Base-by-base conservation (phyloP, 2,113 vertebrate genomes). In the Blennius ocellaris region DNA sequence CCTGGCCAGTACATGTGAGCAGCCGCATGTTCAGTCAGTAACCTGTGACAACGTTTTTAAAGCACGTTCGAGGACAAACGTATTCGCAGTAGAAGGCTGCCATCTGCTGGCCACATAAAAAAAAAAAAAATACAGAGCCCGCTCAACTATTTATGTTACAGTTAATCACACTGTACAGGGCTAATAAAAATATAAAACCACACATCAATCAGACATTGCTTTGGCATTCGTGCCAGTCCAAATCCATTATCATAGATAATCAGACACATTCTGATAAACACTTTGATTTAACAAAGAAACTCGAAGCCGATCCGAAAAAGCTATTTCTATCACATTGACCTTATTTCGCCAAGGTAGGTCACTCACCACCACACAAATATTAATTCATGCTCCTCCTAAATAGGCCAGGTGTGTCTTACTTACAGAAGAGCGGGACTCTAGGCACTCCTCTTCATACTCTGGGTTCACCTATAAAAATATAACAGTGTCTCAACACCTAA, bases 361-460 rank as follows among this genome's bases (percentile, higher is more conserved):
- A 43, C 7, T 8, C 3, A 43, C 5, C 45, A 48, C 7, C 2
- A 14, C 11, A 45, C 44, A 45, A 14, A 11, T n/a, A 48, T 48
- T 0, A 14, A 48, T 15, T 30, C 2, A 30, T 30, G 21, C 21
- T 30, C 2, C 21, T 30, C 4, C 21, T 30, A 30, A 30, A 30
- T 30, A 30, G 21, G 21, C 21, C 21, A 30, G 21, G 21, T 30
- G 21, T 21, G 50, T 14, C 11, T 52, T 51, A 95, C 96, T 97
- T 95, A 98, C 97, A 90, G 95, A 94, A 73, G 95, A 95, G 89
- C 96, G 96, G 81, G 93, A 95, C 89, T 97, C 96, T 88, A 95
- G 92, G 87, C 95, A 95, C 89, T 96, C 97, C 90, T 98, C 97
- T 91, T 97, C 96, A 95, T 96, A 99, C 81, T 98, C 97, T 91